Evolutionary conservation across 2,888 invertebrate genomes (phyloP), one percentile per base, ranked within the genome.

Genomic region (Volucella bombylans): DNA sequence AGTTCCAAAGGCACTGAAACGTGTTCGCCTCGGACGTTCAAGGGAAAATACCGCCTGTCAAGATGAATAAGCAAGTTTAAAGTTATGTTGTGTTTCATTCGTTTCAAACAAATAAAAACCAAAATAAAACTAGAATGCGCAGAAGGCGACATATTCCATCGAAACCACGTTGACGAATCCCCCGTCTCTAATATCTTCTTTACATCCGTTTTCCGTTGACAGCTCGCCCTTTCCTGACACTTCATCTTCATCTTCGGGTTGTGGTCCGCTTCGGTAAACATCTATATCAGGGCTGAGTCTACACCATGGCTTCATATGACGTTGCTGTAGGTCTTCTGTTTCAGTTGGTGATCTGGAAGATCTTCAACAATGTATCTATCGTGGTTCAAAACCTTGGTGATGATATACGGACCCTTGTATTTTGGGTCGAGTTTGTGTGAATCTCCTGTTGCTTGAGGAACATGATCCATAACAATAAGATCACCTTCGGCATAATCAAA

Each of bases 261-360:
- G 18, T 1, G 1, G 18, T 18, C 18, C 31, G 11, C 47, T 23
- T 61, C 9, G 61, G 31, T 61, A 15, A 8, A 64, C 50, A 15
- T 55, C 73, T 12, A 73, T 31, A 45, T 73, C 61, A 18, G 14
- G 18, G 18, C 18, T 18, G 18, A 18, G 18, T 8, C 61, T 61
- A 57, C 77, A 69, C 74, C 57, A 74, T 18, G 74, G 67, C 52
- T 76, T 76, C 39, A 76, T 12, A 43, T 76, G 8, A 79, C 71
- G 14, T 65, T 79, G 15, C 45, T 45, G 47, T 79, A 79, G 11
- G 71, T 61, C 11, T 65, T 62, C 39, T 64, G 54, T 9, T 62
- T 71, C 14, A 55, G 9, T 23, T 15, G 72, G 2, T 57, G 41
- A 15, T 79, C 67, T n/a, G 54, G 79, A n/a, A 79, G 55, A 15